Evolutionary conservation across 2,113 vertebrate genomes (phyloP).

Genomic region (Ahaetulla prasina): DNA sequence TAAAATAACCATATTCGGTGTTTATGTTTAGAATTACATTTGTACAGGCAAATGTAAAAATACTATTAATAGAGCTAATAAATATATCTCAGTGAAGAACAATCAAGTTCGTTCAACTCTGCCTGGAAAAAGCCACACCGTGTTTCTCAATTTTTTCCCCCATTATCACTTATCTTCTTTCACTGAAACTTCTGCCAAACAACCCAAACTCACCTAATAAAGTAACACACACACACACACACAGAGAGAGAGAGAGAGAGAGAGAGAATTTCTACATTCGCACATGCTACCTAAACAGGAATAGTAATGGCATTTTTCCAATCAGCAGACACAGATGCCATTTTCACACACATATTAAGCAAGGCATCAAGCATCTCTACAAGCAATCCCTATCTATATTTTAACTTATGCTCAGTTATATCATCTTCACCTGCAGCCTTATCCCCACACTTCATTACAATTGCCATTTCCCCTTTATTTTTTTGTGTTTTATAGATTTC

Average conservation of each 20-base stretch:
- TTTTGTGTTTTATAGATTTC: neutral
- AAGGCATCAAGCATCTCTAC: neutral
- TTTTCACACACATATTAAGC: neutral
- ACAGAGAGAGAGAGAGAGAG: too few species aligned
- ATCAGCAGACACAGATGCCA: neutral
- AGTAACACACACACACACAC: neutral
- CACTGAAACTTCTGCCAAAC: neutral
- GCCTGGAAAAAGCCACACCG: neutral
- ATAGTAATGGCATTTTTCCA: neutral
- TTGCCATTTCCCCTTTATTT: neutral
- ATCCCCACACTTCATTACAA: neutral
- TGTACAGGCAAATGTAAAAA: neutral
- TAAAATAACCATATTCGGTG: neutral
- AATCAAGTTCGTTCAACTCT: neutral
- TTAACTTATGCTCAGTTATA: neutral
- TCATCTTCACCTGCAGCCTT: neutral
- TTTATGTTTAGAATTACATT: neutral
- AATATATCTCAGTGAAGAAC: neutral
- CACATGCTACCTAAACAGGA: neutral
- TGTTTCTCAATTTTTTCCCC: neutral
- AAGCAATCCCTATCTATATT: neutral
- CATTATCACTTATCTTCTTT: neutral
- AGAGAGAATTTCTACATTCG: neutral
- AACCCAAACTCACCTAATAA: neutral
- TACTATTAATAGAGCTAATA: neutral